Conservation (phyloP, 2,797 vertebrate genomes). For the Epinephelus coioides region DNA sequence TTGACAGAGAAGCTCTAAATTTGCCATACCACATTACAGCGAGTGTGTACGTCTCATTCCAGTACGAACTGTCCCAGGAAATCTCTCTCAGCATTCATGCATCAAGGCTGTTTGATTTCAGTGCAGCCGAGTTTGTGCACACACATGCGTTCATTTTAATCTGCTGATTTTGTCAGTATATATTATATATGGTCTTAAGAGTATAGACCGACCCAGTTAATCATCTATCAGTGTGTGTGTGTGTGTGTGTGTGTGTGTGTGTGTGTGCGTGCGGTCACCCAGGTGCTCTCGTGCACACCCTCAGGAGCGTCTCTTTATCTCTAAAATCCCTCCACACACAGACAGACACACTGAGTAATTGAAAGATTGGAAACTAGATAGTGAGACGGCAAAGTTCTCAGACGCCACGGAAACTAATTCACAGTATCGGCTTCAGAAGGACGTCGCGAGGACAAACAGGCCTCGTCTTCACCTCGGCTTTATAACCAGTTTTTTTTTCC, state of each 20-base stretch:
- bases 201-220: too few relatives aligned
- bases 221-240: not conserved
- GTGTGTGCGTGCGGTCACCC: not conserved
- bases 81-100: not conserved
- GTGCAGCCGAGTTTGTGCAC: slow-evolving; percentile 7
- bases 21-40: slow-evolving; percentile 25
- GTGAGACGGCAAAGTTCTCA: slow-evolving; percentile 42
- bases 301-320: slow-evolving; percentile 32
- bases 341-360: slow-evolving; percentile 55
- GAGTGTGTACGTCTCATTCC: not conserved
- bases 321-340: slow-evolving; percentile 40
- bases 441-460: slow-evolving; percentile 33
- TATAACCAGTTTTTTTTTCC: slow-evolving; percentile 11
- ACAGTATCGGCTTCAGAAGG: slow-evolving; percentile 56
- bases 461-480: slow-evolving; percentile 20
- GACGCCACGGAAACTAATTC: slow-evolving; percentile 47
- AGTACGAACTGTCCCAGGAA: slow-evolving; percentile 14
- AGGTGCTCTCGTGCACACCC: not conserved
- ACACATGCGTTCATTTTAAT: not conserved
- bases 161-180: slow-evolving; percentile 5
- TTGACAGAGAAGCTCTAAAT: slow-evolving; percentile 50
- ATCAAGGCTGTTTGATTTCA: not conserved
- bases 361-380: slow-evolving; percentile 70
- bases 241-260: not conserved
- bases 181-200: not conserved